These are phyloP conservation scores for Littorina saxatilis DNA, from an alignment of 1,140 invertebrate species.

Conservation along the genomic window DNA sequence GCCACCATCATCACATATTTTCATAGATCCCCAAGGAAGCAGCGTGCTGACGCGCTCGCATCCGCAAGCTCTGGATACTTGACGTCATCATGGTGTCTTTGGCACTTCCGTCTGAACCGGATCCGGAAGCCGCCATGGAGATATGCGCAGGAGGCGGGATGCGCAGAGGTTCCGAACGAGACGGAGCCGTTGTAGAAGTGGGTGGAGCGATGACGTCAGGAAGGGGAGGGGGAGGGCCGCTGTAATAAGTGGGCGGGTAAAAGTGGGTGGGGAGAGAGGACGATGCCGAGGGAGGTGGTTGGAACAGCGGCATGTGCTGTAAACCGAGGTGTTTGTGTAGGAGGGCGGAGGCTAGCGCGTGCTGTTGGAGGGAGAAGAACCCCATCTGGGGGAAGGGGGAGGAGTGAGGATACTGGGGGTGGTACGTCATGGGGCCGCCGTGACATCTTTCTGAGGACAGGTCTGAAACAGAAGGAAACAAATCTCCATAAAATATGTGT, in stretches of 20 bases:
- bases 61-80: constrained; percentile 54
- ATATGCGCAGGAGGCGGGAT: constrained; percentile 29
- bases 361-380: constrained; percentile 50
- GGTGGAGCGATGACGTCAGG: constrained; percentile 18
- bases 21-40: constrained; percentile 50
- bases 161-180: neutral
- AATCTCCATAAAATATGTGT: too few species aligned
- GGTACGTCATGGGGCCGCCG: constrained; percentile 10
- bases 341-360: constrained; percentile 42
- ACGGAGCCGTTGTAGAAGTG: constrained; percentile 14
- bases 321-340: constrained; percentile 47
- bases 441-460: too few species aligned
- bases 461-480: too few species aligned
- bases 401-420: constrained; percentile 15
- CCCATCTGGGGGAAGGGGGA: constrained; percentile 44
- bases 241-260: constrained; percentile 23
- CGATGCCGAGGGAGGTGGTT: neutral
- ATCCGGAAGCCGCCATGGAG: constrained; percentile 30
- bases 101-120: constrained; percentile 8
- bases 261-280: constrained; percentile 8
- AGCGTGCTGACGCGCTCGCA: constrained; percentile 50
- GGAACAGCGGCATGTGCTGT: constrained; percentile 35
- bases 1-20: constrained; percentile 16
- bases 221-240: constrained; percentile 10
- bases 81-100: constrained; percentile 50